Evolutionary conservation across 2,888 invertebrate genomes (phyloP).

Genomic region (Tenthredo scrophulariae): DNA sequence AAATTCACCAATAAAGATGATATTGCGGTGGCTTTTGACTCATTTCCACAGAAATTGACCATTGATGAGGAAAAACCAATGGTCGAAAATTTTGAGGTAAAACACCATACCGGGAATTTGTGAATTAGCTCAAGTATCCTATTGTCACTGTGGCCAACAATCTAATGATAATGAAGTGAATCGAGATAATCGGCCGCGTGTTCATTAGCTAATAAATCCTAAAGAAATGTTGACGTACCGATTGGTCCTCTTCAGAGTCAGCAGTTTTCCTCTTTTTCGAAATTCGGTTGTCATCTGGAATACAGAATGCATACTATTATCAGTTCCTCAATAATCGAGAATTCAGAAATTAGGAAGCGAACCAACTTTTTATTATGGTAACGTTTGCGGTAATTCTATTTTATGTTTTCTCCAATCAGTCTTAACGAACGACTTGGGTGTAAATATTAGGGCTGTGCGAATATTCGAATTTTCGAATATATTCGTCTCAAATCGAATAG

Average conservation of each 20-base stretch:
- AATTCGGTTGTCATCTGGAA: slow-evolving; percentile 22
- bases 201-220: background rate
- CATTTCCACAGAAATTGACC: no score
- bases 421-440: background rate
- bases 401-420: background rate
- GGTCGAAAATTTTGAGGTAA: no score
- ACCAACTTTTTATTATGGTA: background rate
- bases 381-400: background rate
- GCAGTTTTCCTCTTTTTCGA: background rate
- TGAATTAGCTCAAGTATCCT: no score
- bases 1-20: no score
- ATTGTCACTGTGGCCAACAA: no score
- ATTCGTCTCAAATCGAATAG: no score
- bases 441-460: background rate
- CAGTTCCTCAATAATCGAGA: background rate
- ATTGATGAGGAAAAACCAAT: no score
- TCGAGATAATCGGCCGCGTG: background rate
- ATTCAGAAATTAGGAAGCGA: background rate
- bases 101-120: no score
- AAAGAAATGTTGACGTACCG: slow-evolving; percentile 34
- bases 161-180: background rate
- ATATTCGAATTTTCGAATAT: no score
- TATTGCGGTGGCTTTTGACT: no score
- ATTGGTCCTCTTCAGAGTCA: slow-evolving; percentile 39
- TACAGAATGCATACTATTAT: background rate